Percentiles rank a stretch among this genome's conserved stretches.
Evolutionary conservation across 2,113 vertebrate genomes (phyloP).

Genomic region (Osmerus mordax): DNA sequence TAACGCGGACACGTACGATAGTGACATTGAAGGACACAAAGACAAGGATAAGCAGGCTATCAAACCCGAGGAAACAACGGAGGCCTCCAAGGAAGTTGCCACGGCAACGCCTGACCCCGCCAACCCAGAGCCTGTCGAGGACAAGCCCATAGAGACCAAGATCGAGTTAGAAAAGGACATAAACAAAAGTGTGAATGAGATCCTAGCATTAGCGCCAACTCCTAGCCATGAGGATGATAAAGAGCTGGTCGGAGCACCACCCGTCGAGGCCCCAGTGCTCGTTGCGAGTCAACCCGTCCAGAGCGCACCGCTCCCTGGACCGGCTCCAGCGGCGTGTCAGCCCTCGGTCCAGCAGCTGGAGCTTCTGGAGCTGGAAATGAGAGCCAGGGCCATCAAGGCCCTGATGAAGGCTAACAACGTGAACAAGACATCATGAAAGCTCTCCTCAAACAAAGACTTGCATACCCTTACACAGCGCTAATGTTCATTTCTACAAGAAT

Average conservation of each 20-base stretch:
- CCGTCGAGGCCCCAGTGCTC: slow-evolving; percentile 21
- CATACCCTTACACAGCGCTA: too few species aligned
- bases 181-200: slow-evolving; percentile 93
- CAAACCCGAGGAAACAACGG: slow-evolving; percentile 26
- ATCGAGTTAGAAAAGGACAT: slow-evolving; percentile 92
- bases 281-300: slow-evolving; percentile 37
- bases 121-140: slow-evolving; percentile 31
- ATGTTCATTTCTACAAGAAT: too few species aligned
- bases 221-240: slow-evolving; percentile 53
- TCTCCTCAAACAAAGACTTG: slow-evolving; percentile 3
- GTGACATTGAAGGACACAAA: slow-evolving; percentile 91
- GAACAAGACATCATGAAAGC: slow-evolving; percentile 67
- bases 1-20: slow-evolving; percentile 93
- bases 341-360: slow-evolving; percentile 94
- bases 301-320: neutral
- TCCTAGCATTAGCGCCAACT: slow-evolving; percentile 77
- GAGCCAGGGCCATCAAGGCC: slow-evolving; percentile 94
- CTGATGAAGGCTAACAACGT: slow-evolving; percentile 92
- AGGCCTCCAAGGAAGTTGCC: slow-evolving; percentile 13
- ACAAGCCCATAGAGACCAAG: slow-evolving; percentile 67
- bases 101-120: slow-evolving; percentile 26
- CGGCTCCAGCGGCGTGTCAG: slow-evolving; percentile 62
- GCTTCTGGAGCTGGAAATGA: slow-evolving; percentile 95
- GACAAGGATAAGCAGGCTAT: slow-evolving; percentile 79
- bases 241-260: slow-evolving; percentile 32